These are phyloP conservation scores for Chymomyza costata DNA, from an alignment of 1,140 invertebrate genomes.

Conservation along the genomic window DNA sequence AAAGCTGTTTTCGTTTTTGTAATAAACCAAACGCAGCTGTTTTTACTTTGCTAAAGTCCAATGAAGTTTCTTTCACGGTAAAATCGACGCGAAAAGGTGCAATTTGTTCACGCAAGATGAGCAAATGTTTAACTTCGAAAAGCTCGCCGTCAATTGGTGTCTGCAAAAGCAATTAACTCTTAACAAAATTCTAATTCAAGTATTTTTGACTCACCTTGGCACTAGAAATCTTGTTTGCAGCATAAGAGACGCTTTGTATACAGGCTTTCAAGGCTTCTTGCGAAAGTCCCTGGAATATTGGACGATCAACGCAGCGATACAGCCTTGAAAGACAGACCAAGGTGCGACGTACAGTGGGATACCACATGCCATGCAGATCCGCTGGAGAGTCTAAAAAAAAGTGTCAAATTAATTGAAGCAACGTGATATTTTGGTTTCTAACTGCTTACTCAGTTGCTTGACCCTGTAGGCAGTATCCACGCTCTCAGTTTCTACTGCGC, in stretches of 20 bases:
- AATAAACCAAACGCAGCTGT: constrained; percentile 90
- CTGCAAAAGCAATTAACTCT: constrained; percentile 74
- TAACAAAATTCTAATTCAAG: no score
- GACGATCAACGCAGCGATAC: constrained; percentile 95
- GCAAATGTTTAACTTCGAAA: constrained; percentile 98
- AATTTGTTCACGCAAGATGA: constrained; percentile 98
- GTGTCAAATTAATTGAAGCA: no score
- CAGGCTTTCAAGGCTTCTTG: constrained; percentile 95
- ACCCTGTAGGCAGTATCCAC: constrained; percentile 58
- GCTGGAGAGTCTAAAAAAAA: constrained; percentile 84
- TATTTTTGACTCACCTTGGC: constrained; percentile 76
- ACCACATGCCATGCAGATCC: constrained; percentile 99
- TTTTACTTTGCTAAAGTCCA: constrained; percentile 94
- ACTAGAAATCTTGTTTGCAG: constrained; percentile 82
- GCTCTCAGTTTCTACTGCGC: constrained; percentile 60
- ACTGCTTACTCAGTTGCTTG: constrained; percentile 60
- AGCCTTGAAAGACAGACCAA: constrained; percentile 96
- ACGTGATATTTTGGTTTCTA: no score
- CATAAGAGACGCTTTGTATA: constrained; percentile 90
- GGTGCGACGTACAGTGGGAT: constrained; percentile 95
- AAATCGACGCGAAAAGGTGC: constrained; percentile 98
- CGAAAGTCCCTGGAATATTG: constrained; percentile 96
- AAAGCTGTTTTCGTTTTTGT: constrained; percentile 90
- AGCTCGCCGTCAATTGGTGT: constrained; percentile 92
- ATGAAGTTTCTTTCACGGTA: constrained; percentile 90